Evolutionary conservation across 2,888 invertebrate genomes (phyloP).

Genomic region (Scaptomyza polygonia): DNA sequence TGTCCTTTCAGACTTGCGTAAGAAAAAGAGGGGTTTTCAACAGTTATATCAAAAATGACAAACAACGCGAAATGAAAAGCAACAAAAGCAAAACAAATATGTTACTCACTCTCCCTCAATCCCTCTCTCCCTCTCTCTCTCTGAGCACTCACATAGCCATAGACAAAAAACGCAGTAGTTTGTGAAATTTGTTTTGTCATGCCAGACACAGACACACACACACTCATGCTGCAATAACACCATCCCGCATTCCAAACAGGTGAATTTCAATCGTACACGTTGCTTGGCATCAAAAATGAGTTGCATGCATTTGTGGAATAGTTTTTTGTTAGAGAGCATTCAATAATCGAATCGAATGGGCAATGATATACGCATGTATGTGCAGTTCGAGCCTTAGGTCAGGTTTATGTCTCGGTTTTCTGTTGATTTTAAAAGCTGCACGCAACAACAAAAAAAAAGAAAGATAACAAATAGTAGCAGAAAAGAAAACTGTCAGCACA

Average conservation of each 20-base stretch:
- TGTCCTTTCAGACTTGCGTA: not conserved
- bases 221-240: not conserved
- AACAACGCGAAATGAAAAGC: slow-evolving; percentile 18
- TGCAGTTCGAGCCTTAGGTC: not conserved
- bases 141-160: too few species aligned
- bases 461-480: not conserved
- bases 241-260: slow-evolving; percentile 18
- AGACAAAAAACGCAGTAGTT: slow-evolving; percentile 12
- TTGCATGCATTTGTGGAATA: slow-evolving; percentile 29
- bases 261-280: slow-evolving; percentile 26
- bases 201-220: not conserved
- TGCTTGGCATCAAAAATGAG: slow-evolving; percentile 36
- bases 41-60: slow-evolving; percentile 17
- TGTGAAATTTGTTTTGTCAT: slow-evolving; percentile 33
- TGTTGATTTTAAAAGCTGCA: slow-evolving; percentile 20
- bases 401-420: not conserved
- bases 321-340: slow-evolving; percentile 11
- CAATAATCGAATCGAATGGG: slow-evolving; percentile 50
- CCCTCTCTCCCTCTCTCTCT: too few species aligned
- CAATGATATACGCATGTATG: not conserved
- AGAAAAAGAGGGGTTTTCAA: not conserved
- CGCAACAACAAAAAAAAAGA: slow-evolving; percentile 10
- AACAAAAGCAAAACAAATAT: slow-evolving; percentile 5
- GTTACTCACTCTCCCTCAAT: not conserved
- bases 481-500: slow-evolving; percentile 25